Evolutionary conservation across 2,797 vertebrate genomes (phyloP), one percentile per base, ranked within the genome.

Genomic region (Hypotaenidia okinawae): DNA sequence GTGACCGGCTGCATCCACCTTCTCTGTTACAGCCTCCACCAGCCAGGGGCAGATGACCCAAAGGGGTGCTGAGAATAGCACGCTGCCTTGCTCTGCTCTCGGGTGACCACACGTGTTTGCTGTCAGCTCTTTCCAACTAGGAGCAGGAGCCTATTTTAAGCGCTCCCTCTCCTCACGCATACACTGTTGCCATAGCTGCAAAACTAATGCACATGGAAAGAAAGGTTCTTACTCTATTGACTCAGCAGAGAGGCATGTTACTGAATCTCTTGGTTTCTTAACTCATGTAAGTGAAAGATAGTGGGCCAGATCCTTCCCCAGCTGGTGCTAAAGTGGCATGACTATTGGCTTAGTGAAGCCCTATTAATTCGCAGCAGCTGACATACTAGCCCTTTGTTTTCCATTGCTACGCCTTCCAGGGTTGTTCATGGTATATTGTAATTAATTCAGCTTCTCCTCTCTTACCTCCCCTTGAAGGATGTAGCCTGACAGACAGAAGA

Each of bases 131-230:
- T 85, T 33, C 93, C 92, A 94, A 83, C 92, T 61, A 68, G 93
- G 84, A 97, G 92, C 94, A 93, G 52, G 63, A 74, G 64, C 90
- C 94, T 97, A 95, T 97, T 97, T 96, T 96, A 66, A 95, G 95
- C 61, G 1, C 58, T 67, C 33, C 88, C 67, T 93, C 45, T 75
- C 93, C 95, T 95, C 93, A 67, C 59, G 47, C 58, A 73, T 52
- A 35, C 80, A 61, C 54, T 49, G 85, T 94, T 95, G 86, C 84
- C 78, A 90, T 90, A 51, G 89, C 77, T 89, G 80, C 89, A 91
- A 90, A 89, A 89, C 94, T 54, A 68, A 47, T 66, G 79, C 64
- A 95, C 81, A 92, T 83, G 89, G 87, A 88, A 57, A 73, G 79
- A 17, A 84, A 94, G 73, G 76, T 47, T 49, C 91, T 32, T 61